Evolutionary conservation across 2,797 vertebrate genomes (phyloP), one percentile per base, ranked within the genome.

Genomic region (Nasua narica): DNA sequence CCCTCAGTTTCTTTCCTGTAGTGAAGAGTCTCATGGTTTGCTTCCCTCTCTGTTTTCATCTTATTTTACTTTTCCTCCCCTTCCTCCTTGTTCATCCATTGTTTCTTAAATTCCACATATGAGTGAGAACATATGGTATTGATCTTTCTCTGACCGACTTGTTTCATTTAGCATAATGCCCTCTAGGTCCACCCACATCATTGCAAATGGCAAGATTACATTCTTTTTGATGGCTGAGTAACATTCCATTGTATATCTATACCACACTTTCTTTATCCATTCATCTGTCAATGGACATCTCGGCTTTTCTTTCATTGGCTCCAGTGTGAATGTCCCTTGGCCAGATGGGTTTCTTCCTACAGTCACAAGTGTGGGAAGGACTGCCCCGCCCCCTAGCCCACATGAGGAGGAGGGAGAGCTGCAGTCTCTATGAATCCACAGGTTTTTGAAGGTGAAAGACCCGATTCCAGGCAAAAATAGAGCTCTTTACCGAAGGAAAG

Each of bases 381-480:
- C 25, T 16, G 19, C 25, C 15, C 21, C 0, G 0, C 56, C 7
- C 11, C 0, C 0, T 4, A 23, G 27, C 10, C 1, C 1, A 65
- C 21, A 35, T 1, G n/a, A 67, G 43, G 81, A 95, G 56, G 4
- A 23, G 5, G 40, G 50, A 40, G 37, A 52, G 21, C 37, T 27
- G 0, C 9, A 29, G 10, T 79, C 46, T 37, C 40, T 27, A 54
- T n/a, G 48, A 76, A 76, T 14, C 3, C 27, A 8, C 13, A 23
- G 69, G 8, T 23, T 46, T 96, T 23, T 67, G 48, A 93, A 74
- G 32, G n/a, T 74, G 25, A n/a, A 43, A 72, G 52, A 7, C 78
- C 21, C 19, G 12, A 35, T 56, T 83, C 52, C 50, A 95, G 84
- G 65, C 46, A 62, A n/a, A 48, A 84, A 35, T 0, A 7, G 65